Percentiles rank a stretch among this genome's conserved stretches.
Evolutionary conservation across 30 jellyfish, hydroid and myxozoan genomes (phyloP).

Genomic region (Hydra vulgaris): DNA sequence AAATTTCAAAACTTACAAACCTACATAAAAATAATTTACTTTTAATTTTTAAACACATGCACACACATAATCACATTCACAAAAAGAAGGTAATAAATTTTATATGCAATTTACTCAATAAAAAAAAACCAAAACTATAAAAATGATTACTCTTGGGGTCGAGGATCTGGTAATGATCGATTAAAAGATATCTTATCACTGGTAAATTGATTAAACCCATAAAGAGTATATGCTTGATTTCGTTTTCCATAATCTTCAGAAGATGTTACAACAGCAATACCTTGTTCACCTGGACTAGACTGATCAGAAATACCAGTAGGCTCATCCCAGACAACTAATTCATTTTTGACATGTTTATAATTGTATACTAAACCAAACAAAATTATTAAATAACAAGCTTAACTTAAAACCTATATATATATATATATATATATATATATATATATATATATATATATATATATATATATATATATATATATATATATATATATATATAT

Average conservation of each 20-base stretch:
- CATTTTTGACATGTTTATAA: background rate
- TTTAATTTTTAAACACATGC: too few species aligned
- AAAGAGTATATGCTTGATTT: slow-evolving; percentile 67
- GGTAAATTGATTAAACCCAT: slow-evolving; percentile 88
- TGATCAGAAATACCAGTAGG: slow-evolving; percentile 33
- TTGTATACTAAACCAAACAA: background rate
- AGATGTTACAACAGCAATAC: slow-evolving; percentile 45
- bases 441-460: too few species aligned
- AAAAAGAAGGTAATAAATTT: too few species aligned
- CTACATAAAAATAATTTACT: too few species aligned
- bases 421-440: too few species aligned
- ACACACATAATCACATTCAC: too few species aligned
- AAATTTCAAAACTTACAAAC: too few species aligned
- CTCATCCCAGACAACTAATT: slow-evolving; percentile 54
- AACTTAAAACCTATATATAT: too few species aligned
- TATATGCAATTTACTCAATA: background rate
- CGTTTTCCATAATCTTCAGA: slow-evolving; percentile 55
- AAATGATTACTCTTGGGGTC: slow-evolving; percentile 60
- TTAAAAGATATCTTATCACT: slow-evolving; percentile 90
- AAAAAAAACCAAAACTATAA: background rate
- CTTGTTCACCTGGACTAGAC: slow-evolving; percentile 84
- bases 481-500: too few species aligned
- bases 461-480: too few species aligned
- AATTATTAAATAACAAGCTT: too few species aligned
- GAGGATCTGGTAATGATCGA: slow-evolving; percentile 78